phyloP scores from a whole-genome alignment of 2,888 invertebrate species.

The Lapara coniferarum region DNA sequence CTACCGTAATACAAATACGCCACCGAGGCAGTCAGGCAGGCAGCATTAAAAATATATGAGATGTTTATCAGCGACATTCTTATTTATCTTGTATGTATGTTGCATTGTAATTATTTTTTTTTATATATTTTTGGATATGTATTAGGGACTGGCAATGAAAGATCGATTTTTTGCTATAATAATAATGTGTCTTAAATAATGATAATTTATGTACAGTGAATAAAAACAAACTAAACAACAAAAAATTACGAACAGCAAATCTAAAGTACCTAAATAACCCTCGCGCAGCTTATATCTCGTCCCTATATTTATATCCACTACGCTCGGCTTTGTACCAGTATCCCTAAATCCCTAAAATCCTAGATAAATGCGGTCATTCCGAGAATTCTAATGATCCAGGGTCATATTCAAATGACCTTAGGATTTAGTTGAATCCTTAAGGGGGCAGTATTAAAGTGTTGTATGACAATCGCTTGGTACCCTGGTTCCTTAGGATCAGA shows the following conservation, averaged over 20 bases:
- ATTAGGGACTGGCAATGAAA: too few relatives aligned
- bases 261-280: background rate
- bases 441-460: conserved; percentile 5
- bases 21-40: too few relatives aligned
- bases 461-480: conserved; percentile 4
- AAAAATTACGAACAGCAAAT: background rate
- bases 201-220: background rate
- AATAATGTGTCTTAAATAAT: too few relatives aligned
- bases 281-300: background rate
- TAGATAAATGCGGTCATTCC: conserved; percentile 23
- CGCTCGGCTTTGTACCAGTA: conserved; percentile 9
- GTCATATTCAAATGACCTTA: conserved; percentile 23
- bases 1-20: too few relatives aligned
- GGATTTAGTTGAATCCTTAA: conserved; percentile 6
- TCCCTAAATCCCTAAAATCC: conserved; percentile 11
- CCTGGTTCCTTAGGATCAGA: background rate
- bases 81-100: too few relatives aligned
- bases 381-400: conserved; percentile 20
- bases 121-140: too few relatives aligned
- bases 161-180: too few relatives aligned
- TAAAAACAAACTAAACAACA: background rate
- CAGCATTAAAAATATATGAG: too few relatives aligned
- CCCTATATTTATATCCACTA: conserved; percentile 17
- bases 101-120: too few relatives aligned
- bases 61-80: too few relatives aligned